Base-by-base conservation (phyloP, 1,140 invertebrate genomes). In the Radopholus similis region DNA sequence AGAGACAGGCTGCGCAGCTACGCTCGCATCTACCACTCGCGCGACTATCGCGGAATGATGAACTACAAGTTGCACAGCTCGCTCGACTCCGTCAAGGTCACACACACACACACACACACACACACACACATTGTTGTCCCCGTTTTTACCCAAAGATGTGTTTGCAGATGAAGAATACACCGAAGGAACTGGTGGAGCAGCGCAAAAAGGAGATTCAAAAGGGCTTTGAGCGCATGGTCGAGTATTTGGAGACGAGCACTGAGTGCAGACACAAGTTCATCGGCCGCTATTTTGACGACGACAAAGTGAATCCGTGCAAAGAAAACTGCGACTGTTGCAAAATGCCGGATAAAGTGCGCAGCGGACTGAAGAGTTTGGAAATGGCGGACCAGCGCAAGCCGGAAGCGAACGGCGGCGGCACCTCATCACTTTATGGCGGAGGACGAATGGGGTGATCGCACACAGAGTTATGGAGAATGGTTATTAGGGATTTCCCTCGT, bases 1-100 rank as follows among this genome's bases (percentile, higher is more conserved):
- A 35, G 62, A 0, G 59, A 76, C 64, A 34, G 51, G 21, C 63
- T 66, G 28, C 75, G 65, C 42, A 67, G 57, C 21, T 74, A 64
- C 47, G 68, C 71, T 28, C 55, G 75, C 8, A 54, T 76, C 37
- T 77, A 76, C 34, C 59, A 47, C 47, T 26, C 58, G 35, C 37
- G 76, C n/a, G 57, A 74, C 64, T 63, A 77, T 64, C 68, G 28
- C 47, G 30, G 82, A 81, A 74, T 67, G 70, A 64, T 51, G 44
- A 37, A 51, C 28, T 40, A 77, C 53, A 70, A 40, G 62, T 8
- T 54, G 54, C 60, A 51, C 23, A 72, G 68, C 37, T 34, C 42
- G 38, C 42, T 53, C 40, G 35, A 54, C n/a, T 23, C 32, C 53
- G 47, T 57, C 18, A 35, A 57, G 15, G 26, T 49, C 34, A n/a